Evolutionary conservation across 2,888 invertebrate species (phyloP), one percentile per base, ranked within the genome.

Genomic region (Sarcophaga caerulescens): DNA sequence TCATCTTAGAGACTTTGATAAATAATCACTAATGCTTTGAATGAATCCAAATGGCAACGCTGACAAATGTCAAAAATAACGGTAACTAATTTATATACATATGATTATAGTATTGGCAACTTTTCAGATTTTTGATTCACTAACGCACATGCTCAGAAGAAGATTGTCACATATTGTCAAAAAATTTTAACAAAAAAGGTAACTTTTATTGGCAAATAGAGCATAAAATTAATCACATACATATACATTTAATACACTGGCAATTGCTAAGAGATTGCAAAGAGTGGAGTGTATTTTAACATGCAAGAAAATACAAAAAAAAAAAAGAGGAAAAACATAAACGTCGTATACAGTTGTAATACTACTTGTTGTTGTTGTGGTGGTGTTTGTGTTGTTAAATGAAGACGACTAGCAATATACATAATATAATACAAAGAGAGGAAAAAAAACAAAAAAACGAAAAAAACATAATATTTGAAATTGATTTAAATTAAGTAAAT

Each of bases 351-450:
- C 76, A 77, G 77, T 83, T 77, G 66, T 77, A 62, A 66, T 45
- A 68, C 45, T 77, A 77, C 77, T 83, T 77, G 77, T 77, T 83
- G 77, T 83, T 83, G 81, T 81, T 81, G 82, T 82, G 60, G 77
- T 83, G 66, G 77, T 83, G 77, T 71, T 82, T 82, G 82, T 83
- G 71, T 83, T 63, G 66, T 77, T 77, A 44, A 62, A 52, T 77
- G 19, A 19, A 73, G n/a, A 59, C 52, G 5, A 52, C 1, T 52
- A 52, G 17, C 52, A 52, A 52, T 52, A 52, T n/a, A n/a, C n/a
- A n/a, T 52, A 52, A 52, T 52, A 52, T 52, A 52, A 52, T 17
- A 52, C 12, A 52, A 52, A 52, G 52, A 52, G 14, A 52, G 4
- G 1, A 66, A n/a, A 25, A 47, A 45, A 76, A 66, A 45, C 45